Evolutionary conservation across 2,888 invertebrate species (phyloP), one percentile per base, ranked within the genome.

Genomic region (Agriopis leucophaearia): DNA sequence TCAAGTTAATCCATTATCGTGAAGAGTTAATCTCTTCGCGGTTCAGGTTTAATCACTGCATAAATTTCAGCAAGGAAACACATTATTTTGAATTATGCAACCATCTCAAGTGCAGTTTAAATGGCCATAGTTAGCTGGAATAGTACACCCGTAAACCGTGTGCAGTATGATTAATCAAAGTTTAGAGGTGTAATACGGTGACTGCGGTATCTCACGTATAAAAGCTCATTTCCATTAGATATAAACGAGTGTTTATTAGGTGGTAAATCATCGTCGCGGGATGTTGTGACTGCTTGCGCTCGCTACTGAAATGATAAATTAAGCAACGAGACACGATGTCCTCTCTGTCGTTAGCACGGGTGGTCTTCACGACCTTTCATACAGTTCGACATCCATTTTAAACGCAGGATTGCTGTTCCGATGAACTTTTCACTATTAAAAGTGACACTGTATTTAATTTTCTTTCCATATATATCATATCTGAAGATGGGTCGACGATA

Each of bases 241-340:
- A 91, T 93, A 92, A 92, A 88, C 87, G 82, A 79, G 77, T 81
- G 87, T 94, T 92, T 92, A 93, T 90, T 86, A 85, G 91, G 84
- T 78, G 82, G 82, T 94, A 93, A 94, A 94, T 94, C 94, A 94
- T 91, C 78, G 75, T 70, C 73, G 86, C 87, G 90, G 92, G 90
- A 90, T 93, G 94, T 93, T 93, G 90, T 93, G 94, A 92, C 92
- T 90, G 83, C 69, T 68, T 58, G 64, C 81, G 85, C 78, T 79
- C 71, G 87, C 90, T 85, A 86, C 91, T 89, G 91, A 90, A 92
- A 93, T 91, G 92, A 92, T 94, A 93, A 92, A 93, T 92, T 91
- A 88, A 83, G 82, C 79, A 81, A 85, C 83, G 87, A 90, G 91
- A 89, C 88, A 84, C 83, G 83, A 81, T 87, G 87, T 87, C 86